Conservation (phyloP, 2,113 vertebrate species). For the Pogona vitticeps region DNA sequence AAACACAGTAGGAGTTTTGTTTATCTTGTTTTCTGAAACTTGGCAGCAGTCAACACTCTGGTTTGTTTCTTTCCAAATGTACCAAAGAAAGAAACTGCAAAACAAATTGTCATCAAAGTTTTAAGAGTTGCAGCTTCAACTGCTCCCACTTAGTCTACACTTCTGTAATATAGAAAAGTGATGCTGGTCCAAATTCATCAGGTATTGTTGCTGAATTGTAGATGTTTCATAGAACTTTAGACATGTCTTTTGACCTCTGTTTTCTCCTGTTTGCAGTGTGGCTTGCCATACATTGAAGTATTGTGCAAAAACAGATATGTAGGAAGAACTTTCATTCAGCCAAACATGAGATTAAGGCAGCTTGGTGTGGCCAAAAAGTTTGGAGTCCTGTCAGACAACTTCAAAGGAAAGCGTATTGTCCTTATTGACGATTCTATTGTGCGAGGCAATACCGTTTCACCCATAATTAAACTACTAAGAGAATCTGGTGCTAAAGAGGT, state of each 20-base stretch:
- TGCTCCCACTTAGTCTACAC: not conserved
- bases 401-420: conserved; percentile 93
- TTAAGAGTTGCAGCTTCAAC: not conserved
- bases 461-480: conserved; percentile 95
- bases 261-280: conserved; percentile 77
- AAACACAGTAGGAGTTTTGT: not conserved
- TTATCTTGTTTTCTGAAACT: not conserved
- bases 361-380: conserved; percentile 98
- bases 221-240: not conserved
- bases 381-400: conserved; percentile 94
- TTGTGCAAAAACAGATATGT: conserved; percentile 98
- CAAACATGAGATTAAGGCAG: conserved; percentile 95
- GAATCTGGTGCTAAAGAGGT: conserved; percentile 98
- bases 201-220: not conserved
- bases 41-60: not conserved
- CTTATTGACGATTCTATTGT: conserved; percentile 97
- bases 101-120: not conserved
- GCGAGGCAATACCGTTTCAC: conserved; percentile 96
- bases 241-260: conserved; percentile 4
- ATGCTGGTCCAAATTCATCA: not conserved
- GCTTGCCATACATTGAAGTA: conserved; percentile 93
- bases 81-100: not conserved
- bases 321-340: conserved; percentile 96
- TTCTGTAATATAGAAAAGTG: not conserved
- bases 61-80: not conserved